Percentiles rank a stretch among this genome's conserved stretches.
These are phyloP conservation scores for Arbacia lixula DNA, from an alignment of 53 echinoderm and acorn worm species.

Conservation along the genomic window DNA sequence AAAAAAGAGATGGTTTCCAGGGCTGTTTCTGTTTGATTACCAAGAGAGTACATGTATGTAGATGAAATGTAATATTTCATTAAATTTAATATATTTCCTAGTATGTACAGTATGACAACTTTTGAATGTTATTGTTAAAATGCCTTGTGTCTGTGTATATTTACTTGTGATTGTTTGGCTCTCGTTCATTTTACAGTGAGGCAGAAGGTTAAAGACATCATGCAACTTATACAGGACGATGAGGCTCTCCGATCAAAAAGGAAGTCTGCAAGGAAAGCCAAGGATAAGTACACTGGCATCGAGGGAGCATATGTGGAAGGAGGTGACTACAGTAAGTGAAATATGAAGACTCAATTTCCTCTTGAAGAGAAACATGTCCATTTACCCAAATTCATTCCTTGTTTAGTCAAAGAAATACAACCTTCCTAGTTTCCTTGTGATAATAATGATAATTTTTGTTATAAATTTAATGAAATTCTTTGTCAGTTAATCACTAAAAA, in stretches of 20 bases:
- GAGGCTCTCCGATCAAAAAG: slow-evolving; percentile 81
- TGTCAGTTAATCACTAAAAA: no score
- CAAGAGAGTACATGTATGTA: no score
- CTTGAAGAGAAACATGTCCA: no score
- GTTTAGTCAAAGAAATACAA: neutral
- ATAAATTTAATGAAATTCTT: no score
- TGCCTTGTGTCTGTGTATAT: no score
- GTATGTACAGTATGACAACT: neutral
- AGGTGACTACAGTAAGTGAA: slow-evolving; percentile 46
- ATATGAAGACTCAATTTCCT: no score
- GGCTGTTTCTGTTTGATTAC: no score
- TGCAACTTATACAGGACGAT: slow-evolving; percentile 93
- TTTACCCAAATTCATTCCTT: neutral
- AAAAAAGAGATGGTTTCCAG: no score
- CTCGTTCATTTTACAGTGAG: slow-evolving; percentile 82
- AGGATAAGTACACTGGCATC: slow-evolving; percentile 83
- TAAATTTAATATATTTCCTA: no score
- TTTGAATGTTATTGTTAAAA: neutral
- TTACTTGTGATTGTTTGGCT: no score
- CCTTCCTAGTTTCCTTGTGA: neutral
- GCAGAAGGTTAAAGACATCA: slow-evolving; percentile 88
- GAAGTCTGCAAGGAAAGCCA: slow-evolving; percentile 88
- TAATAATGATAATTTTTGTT: no score
- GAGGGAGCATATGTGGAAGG: neutral
- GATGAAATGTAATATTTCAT: no score